Conservation (phyloP, 2,113 vertebrate species). For the Hypomesus transpacificus region DNA sequence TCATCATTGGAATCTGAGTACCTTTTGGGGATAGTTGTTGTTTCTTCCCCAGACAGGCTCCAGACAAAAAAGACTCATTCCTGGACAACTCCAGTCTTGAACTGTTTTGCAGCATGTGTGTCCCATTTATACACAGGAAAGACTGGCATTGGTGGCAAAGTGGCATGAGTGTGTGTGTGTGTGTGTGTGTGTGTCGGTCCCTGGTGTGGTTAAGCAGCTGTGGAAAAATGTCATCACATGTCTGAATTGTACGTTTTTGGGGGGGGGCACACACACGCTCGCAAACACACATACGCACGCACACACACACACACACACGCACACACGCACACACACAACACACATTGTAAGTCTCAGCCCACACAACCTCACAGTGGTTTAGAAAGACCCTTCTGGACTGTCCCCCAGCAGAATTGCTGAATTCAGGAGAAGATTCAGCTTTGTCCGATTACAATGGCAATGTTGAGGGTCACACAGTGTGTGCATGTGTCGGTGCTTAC, state of each 20-base stretch:
- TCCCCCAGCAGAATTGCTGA: slow-evolving; percentile 6
- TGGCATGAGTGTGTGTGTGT: no score
- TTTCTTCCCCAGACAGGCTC: background rate
- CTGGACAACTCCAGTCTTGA: background rate
- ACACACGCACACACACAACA: background rate
- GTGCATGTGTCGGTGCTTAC: no score
- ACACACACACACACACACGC: background rate
- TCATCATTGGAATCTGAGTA: background rate
- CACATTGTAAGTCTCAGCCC: background rate
- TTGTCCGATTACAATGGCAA: slow-evolving; percentile 26
- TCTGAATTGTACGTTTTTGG: background rate
- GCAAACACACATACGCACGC: background rate
- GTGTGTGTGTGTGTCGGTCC: background rate
- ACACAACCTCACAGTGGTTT: background rate
- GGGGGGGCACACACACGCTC: background rate
- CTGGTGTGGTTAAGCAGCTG: no score
- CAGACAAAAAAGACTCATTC: background rate
- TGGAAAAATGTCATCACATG: no score
- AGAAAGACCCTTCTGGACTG: background rate
- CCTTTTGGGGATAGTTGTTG: background rate
- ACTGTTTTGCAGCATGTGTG: background rate
- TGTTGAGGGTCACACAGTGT: slow-evolving; percentile 14
- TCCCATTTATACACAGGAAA: background rate
- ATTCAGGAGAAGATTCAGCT: slow-evolving; percentile 22
- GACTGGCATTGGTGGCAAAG: background rate